A percentile compares a stretch with the other conserved stretches of the same genome.
Conservation (phyloP, 2,888 invertebrate genomes). For the Petrolisthes cinctipes region DNA sequence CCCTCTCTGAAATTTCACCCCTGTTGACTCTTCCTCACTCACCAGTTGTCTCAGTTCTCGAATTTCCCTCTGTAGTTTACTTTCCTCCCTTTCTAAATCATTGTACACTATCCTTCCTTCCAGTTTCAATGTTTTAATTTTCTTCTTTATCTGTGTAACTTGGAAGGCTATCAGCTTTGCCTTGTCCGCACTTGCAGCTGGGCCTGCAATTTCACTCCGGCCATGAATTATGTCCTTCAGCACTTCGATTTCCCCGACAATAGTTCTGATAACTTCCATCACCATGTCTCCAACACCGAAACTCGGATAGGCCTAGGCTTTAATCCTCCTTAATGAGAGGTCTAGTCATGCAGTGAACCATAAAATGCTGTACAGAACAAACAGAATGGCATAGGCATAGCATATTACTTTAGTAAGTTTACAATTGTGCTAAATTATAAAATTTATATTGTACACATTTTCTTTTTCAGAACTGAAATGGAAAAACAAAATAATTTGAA, state of each 20-base stretch:
- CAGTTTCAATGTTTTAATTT: neutral
- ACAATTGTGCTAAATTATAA: too few relatives aligned
- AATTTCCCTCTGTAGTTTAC: neutral
- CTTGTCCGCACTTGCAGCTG: neutral
- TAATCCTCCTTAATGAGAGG: too few relatives aligned
- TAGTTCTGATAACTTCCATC: neutral
- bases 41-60: neutral
- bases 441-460: too few relatives aligned
- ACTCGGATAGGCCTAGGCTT: too few relatives aligned
- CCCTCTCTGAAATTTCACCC: neutral
- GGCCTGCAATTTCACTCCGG: neutral
- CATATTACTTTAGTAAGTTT: too few relatives aligned
- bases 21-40: neutral
- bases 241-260: neutral
- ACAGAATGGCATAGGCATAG: too few relatives aligned
- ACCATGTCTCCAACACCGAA: too few relatives aligned
- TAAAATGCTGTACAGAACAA: too few relatives aligned
- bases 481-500: too few relatives aligned
- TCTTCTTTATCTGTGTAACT: neutral
- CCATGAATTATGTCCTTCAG: neutral
- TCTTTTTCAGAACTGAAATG: too few relatives aligned
- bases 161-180: neutral
- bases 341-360: too few relatives aligned
- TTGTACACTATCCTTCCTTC: conserved; percentile 3
- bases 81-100: neutral